Conservation (phyloP, 2,797 vertebrate genomes). For the Moxostoma hubbsi region DNA sequence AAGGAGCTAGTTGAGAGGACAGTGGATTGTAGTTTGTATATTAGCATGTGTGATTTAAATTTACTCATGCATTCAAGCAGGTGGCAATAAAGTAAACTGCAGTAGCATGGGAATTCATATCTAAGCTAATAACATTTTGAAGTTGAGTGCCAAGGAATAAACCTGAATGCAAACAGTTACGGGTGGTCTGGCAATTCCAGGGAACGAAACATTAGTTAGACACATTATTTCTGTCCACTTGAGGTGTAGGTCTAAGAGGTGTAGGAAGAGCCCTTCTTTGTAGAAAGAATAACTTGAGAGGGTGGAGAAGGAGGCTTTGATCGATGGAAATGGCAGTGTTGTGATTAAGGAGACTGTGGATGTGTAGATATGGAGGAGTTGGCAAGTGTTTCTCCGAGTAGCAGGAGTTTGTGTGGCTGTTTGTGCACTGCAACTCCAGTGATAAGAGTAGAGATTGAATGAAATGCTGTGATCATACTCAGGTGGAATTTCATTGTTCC, state of each 20-base stretch:
- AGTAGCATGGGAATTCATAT: too few relatives aligned
- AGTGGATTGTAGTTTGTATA: neutral
- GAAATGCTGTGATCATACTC: constrained; percentile 44
- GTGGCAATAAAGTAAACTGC: neutral
- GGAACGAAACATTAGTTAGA: too few relatives aligned
- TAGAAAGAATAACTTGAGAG: neutral
- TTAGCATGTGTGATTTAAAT: constrained; percentile 18
- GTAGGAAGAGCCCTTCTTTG: neutral
- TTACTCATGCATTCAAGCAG: constrained; percentile 5
- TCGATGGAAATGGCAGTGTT: neutral
- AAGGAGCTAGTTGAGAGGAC: neutral
- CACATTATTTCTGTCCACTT: too few relatives aligned
- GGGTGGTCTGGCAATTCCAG: too few relatives aligned
- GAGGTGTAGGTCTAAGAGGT: neutral
- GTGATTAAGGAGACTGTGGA: constrained; percentile 4
- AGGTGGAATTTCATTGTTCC: constrained; percentile 65
- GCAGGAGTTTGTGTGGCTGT: neutral
- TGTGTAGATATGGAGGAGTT: neutral
- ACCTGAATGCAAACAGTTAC: too few relatives aligned
- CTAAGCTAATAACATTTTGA: too few relatives aligned
- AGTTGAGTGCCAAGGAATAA: too few relatives aligned
- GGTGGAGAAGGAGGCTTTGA: neutral
- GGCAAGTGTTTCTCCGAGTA: constrained; percentile 30
- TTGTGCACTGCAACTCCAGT: constrained; percentile 13
- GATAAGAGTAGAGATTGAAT: constrained; percentile 46